Evolutionary conservation across 1,140 invertebrate species (phyloP), one percentile per base, ranked within the genome.

Genomic region (Aethina tumida): DNA sequence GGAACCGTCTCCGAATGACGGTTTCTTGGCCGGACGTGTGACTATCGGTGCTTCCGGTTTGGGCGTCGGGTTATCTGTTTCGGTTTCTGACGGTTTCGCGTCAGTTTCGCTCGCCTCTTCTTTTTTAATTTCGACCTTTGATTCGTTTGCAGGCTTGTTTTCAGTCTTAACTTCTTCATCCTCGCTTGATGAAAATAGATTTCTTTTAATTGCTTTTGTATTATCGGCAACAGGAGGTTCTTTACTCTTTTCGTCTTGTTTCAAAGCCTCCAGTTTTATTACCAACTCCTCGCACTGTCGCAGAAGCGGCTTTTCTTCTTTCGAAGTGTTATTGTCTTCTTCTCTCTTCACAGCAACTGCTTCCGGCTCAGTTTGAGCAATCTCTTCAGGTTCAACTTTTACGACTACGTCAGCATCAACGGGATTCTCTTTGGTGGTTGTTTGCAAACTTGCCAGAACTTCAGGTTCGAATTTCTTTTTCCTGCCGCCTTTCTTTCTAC

Each of bases 1-100:
- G 25, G 77, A 78, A n/a, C 77, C 76, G 58, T 81, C 78, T 0
- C 78, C 77, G 53, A 81, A 81, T 10, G 69, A 62, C 2, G 74
- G 69, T 53, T 79, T 79, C 22, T 71, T 70, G 3, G 61, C 61
- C 34, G 55, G 52, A 39, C 47, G 36, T 14, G 7, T 45, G 12
- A 8, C 36, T 10, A 12, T 51, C 45, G 8, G 35, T 24, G 19
- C 30, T 10, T 33, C 43, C 49, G 6, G 16, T 27, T 32, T 38
- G 21, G 9, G 17, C 8, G 3, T 41, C 29, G 6, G 16, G 20
- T 21, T 39, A 39, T 30, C 35, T 34, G 7, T 24, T 26, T 16
- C n/a, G n/a, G 35, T 16, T 33, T 33, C 29, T n/a, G n/a, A 22
- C 10, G 16, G n/a, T 15, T 27, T 28, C 12, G 14, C 9, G 22